Evolutionary conservation across 2,797 vertebrate genomes (phyloP).

Genomic region (Acanthis flammea): DNA sequence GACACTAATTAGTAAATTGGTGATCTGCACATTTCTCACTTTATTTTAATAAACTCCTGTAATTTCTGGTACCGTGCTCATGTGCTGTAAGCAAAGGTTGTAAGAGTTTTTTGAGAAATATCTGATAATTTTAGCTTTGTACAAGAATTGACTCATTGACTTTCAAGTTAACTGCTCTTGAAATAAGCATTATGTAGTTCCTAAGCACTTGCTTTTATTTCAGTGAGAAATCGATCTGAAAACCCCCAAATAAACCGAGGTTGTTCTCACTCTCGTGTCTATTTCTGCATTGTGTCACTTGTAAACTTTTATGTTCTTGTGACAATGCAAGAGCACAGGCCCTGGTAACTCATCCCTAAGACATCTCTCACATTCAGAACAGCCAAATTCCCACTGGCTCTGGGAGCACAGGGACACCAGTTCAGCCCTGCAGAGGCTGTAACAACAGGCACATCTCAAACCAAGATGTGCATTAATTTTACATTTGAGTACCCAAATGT

Average conservation of each 20-base stretch:
- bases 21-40: not conserved
- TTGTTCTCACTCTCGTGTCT: not conserved
- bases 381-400: not conserved
- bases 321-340: rapidly evolving
- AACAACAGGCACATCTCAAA: not conserved
- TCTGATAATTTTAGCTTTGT: not conserved
- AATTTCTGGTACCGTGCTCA: not conserved
- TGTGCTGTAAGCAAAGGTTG: not conserved
- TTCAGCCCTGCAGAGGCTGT: not conserved
- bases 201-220: not conserved
- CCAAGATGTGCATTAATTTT: not conserved
- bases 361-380: not conserved
- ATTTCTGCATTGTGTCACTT: not conserved
- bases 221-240: not conserved
- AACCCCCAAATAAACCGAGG: rapidly evolving
- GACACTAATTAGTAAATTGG: slow-evolving; percentile 1
- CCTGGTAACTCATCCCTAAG: not conserved
- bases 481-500: not conserved
- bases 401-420: not conserved
- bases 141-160: not conserved
- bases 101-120: not conserved
- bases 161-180: not conserved
- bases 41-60: not conserved
- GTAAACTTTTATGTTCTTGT: not conserved
- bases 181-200: not conserved